phyloP scores from a whole-genome alignment of 1,140 invertebrate genomes.

The Panonychus citri region DNA sequence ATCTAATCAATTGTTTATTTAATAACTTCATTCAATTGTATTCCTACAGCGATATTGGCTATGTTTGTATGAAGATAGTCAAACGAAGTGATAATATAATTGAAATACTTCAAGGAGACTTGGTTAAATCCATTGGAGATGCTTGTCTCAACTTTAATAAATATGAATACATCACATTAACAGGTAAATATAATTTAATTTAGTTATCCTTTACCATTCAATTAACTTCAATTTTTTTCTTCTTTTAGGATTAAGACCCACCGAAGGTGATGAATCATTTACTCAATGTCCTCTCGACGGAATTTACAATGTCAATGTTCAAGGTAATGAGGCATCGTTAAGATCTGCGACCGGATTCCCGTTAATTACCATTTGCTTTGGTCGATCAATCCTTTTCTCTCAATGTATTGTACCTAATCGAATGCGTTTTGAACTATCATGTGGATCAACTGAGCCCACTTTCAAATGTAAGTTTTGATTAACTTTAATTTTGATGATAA shows the following conservation, averaged over 20 bases:
- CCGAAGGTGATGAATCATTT: too few species aligned
- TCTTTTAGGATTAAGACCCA: background rate
- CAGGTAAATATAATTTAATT: conserved; percentile 14
- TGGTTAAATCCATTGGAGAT: conserved; percentile 10
- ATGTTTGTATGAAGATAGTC: conserved; percentile 15
- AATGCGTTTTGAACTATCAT: background rate
- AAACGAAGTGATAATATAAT: conserved; percentile 15
- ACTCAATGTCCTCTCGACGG: conserved; percentile 7
- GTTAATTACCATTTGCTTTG: background rate
- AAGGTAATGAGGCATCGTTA: background rate
- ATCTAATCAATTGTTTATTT: too few species aligned
- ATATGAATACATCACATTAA: conserved; percentile 14
- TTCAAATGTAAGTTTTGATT: background rate
- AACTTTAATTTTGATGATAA: background rate
- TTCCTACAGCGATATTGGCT: conserved; percentile 9
- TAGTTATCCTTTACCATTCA: background rate
- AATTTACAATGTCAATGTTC: conserved; percentile 4
- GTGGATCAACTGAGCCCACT: background rate
- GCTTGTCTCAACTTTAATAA: conserved; percentile 11
- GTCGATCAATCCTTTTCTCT: background rate
- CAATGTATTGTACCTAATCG: background rate
- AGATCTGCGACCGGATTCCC: background rate
- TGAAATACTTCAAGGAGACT: conserved; percentile 17
- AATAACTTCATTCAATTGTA: background rate
- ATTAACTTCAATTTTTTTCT: background rate